Base-by-base conservation (phyloP, 2,888 invertebrate genomes). In the Rhyacophila evoluta region DNA sequence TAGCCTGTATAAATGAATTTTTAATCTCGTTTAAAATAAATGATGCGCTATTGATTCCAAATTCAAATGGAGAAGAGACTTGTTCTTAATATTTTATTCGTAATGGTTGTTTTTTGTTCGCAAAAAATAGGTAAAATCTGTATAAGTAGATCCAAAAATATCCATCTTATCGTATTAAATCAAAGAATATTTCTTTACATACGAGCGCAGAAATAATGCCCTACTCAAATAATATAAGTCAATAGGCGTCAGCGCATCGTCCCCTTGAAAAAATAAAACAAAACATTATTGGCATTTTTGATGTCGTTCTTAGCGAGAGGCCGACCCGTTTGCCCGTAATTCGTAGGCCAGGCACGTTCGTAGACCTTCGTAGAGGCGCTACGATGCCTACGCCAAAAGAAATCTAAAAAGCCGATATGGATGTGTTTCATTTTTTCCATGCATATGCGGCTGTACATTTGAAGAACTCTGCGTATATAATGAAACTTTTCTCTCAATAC, bases 251-350 rank as follows among this genome's bases (percentile, higher is more conserved):
- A 55, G 55, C 55, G 55, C 55, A 55, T 55, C 25, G 55, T 55
- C 10, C 55, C 37, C 19, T 71, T 71, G 28, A 36, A 67, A 75
- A 75, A 68, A 75, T 75, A 75, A 75, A 75, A 75, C 75, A 75
- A 75, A 69, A 69, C 75, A 75, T 75, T 75, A 75, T 68, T 75
- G 75, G 69, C 67, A 38, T 75, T 75, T 75, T 71, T 71, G 71
- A 37, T 71, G 71, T 71, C 71, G 29, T 36, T 19, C 55, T 55
- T 55, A 55, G 55, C 55, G 8, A 55, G 55, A 15, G 74, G 27
- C 55, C 25, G 41, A 8, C 74, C 41, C 33, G 28, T 55, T 28
- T 25, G 39, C 12, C 74, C 25, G 19, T 12, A 25, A 38, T 74
- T 27, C 27, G 41, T 28, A 74, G 41, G 27, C 41, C 12, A 19